Base-by-base conservation (phyloP, 2,888 invertebrate genomes). In the Toxonevra muliebris region DNA sequence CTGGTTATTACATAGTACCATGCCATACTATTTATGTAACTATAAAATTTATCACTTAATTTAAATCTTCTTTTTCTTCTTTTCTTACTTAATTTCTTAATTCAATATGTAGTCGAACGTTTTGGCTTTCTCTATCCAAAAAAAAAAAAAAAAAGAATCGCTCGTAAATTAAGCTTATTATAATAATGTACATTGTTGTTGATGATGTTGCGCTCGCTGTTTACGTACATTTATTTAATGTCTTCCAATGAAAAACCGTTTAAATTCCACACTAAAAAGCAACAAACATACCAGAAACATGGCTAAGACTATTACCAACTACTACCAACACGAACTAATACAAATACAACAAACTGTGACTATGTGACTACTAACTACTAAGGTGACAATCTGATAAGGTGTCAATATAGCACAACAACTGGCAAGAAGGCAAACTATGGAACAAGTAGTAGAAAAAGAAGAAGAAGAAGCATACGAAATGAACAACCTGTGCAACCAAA, bases 381-480 rank as follows among this genome's bases (percentile, higher is more conserved):
- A 74, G 73, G 73, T 74, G 73, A 74, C 73, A 74, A 72, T 74
- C 73, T 70, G 71, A 72, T 74, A 74, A 66, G 54, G 20, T 70
- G 72, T 71, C 73, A 70, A 55, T 66, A 54, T 41, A 60, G 66
- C 66, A 66, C 54, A n/a, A 66, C 54, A n/a, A 48, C 50, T n/a
- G 8, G 13, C 48, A 42, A 20, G n/a, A 1, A 13, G 57, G 30
- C 30, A 30, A 30, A 30, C 30, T 30, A 7, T 12, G 42, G 48
- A 15, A 15, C 20, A n/a, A 58, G 57, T 45, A 43, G 17, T 45
- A 55, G 60, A 64, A 57, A 45, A 30, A 30, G 50, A 66, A 60
- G 63, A 43, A 42, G n/a, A 61, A 61, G 17, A 61, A 53, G 43
- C 17, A 63, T 10, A 43, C 15, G 45, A 54, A 20, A 45, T 45